Evolutionary conservation across 2,113 vertebrate genomes (phyloP).

Genomic region (Ceyx margarethae): DNA sequence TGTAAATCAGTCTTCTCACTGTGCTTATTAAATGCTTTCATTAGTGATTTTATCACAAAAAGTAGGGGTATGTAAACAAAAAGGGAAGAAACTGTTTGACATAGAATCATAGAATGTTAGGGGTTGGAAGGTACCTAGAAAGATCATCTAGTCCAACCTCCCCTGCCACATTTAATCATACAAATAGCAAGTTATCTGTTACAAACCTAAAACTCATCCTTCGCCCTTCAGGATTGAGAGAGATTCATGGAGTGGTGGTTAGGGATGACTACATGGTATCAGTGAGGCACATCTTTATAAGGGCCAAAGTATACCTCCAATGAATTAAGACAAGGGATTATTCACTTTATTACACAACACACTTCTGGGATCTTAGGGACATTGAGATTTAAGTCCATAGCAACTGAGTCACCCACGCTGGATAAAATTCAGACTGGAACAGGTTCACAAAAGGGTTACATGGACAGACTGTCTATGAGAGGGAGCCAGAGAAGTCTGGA

Average conservation of each 20-base stretch:
- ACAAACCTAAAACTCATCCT: not conserved
- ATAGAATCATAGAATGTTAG: too few species aligned
- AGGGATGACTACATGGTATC: not conserved
- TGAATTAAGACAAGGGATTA: not conserved
- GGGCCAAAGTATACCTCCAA: not conserved
- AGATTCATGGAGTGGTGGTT: not conserved
- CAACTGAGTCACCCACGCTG: not conserved
- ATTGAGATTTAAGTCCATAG: too few species aligned
- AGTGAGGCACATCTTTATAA: not conserved
- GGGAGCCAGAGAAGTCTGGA: constrained; percentile 10
- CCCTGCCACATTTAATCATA: not conserved
- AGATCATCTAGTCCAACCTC: too few species aligned
- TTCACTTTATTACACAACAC: not conserved
- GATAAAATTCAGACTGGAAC: not conserved
- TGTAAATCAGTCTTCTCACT: not conserved
- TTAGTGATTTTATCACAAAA: constrained; percentile 18
- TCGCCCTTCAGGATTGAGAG: not conserved
- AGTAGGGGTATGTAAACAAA: not conserved
- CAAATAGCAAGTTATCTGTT: not conserved
- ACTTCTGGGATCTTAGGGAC: not conserved
- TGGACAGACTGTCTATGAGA: not conserved
- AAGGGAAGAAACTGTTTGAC: not conserved
- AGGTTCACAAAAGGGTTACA: constrained; percentile 23
- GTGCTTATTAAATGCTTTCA: not conserved
- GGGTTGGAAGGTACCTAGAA: too few species aligned